Base-by-base conservation (phyloP, 2,113 vertebrate species). In the Aix galericulata region DNA sequence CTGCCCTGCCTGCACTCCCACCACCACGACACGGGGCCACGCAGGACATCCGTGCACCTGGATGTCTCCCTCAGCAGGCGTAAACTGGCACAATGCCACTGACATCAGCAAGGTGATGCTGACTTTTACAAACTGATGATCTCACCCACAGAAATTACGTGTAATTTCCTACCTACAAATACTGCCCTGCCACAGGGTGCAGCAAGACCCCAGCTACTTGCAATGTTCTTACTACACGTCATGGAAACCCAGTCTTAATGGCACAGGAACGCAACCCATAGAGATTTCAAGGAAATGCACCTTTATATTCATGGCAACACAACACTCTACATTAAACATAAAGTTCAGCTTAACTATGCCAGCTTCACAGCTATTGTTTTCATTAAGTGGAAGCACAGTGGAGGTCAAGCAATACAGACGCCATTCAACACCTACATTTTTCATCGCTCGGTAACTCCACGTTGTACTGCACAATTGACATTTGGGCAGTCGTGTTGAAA, bases 111-210 rank as follows among this genome's bases (percentile, higher is more conserved):
- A 81, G 86, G 92, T 32, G 77, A 44, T 5, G 31, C 58, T 36
- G 90, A 69, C 77, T 93, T 88, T 11, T 66, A 84, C 29, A 93
- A 91, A 90, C 88, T 55, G 83, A 84, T 96, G 92, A 94, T 89
- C 95, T 95, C 91, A 95, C 8, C 73, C 80, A 21, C 86, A 66
- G 74, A 84, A 87, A 95, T 92, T 84, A 68, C 80, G 50, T 59
- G 32, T 44, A 42, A 89, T 94, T 93, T 91, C 78, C 92, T 87
- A 78, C 42, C 91, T 67, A 18, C 74, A 63, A 50, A 77, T 14
- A 53, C 46, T 67, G 87, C 77, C 95, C 95, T 95, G 77, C 60
- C 94, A 82, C 7, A 26, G 77, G 75, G 55, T 40, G 17, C 21
- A 66, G 44, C 17, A 31, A 55, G 29, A 32, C 31, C n/a, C 52